Base-by-base conservation (phyloP, 1,140 invertebrate genomes). In the Tetramorium parvispinum region DNA sequence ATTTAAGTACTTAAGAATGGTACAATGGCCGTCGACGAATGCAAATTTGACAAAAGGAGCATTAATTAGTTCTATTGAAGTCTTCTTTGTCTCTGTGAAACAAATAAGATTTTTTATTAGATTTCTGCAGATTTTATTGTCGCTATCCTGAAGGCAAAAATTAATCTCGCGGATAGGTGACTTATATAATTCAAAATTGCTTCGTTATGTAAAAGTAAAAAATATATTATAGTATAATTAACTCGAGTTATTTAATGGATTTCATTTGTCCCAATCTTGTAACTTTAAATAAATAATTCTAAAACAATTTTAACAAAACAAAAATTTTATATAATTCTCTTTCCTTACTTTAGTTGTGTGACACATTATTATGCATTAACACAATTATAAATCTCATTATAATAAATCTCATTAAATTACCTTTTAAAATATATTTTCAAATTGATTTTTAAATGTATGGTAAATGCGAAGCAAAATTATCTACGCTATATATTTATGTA, bases 51-150 rank as follows among this genome's bases (percentile, higher is more conserved):
- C 40, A 82, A 82, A 82, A 73, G 79, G 4, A 59, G 13, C 24
- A 68, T 82, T 82, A 82, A 73, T 82, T 82, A 82, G 79, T 59
- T 82, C 40, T 27, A 82, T 73, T 82, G 51, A 82, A 82, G 21
- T 46, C 51, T 49, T 73, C 51, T 59, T 73, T 59, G 68, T 82
- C 40, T 59, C 46, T 2, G 21, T 13, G 32, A 81, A 68, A 57
- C 11, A 40, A 73, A 46, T 73, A 59, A 43, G 66, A 82, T 82
- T 82, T 82, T 82, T 82, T 40, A 82, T n/a, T 46, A 57, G 7
- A 59, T 16, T 32, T 59, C n/a, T 57, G 51, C 3, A 82, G 24
- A n/a, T 59, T 82, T 73, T 18, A 49, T 43, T 27, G 49, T 82
- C 66, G 43, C 37, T 59, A 46, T 2, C 2, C 10, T 46, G 16